Percentiles rank a stretch among this genome's conserved stretches.
phyloP scores from a whole-genome alignment of 2,797 vertebrate species.

The Melanotaenia parkinsoni region DNA sequence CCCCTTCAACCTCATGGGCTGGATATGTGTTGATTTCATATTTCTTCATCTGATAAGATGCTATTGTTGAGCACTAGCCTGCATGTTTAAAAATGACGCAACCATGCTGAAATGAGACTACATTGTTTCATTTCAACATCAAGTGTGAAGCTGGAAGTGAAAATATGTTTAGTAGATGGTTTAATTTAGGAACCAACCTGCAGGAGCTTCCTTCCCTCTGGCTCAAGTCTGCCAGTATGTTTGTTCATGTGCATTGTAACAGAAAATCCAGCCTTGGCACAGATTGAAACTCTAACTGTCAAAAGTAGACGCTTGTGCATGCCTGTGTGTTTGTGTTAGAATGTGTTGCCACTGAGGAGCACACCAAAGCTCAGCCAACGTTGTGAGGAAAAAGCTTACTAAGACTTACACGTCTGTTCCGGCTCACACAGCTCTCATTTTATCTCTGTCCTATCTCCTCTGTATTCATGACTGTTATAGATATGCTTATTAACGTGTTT shows the following conservation, averaged over 20 bases:
- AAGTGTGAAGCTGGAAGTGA: background rate
- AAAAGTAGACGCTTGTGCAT: conserved; percentile 14
- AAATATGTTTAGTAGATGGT: background rate
- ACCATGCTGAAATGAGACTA: too few species aligned
- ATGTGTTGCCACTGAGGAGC: conserved; percentile 19
- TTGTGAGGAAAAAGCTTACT: conserved; percentile 12
- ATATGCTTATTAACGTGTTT: conserved; percentile 73
- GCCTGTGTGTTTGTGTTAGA: conserved; percentile 8
- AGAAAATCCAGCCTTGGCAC: conserved; percentile 31
- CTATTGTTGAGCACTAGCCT: background rate
- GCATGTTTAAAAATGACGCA: background rate
- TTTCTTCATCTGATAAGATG: too few species aligned
- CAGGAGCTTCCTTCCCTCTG: conserved; percentile 6
- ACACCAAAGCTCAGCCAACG: conserved; percentile 21
- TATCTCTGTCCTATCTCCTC: conserved; percentile 53
- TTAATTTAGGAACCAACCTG: conserved; percentile 1
- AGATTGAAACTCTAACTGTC: conserved; percentile 18
- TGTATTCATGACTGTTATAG: conserved; percentile 43
- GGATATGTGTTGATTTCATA: background rate
- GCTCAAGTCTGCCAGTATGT: conserved; percentile 8
- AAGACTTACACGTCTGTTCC: conserved; percentile 28
- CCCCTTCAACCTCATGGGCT: background rate
- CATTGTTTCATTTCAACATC: background rate
- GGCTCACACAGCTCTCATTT: conserved; percentile 29
- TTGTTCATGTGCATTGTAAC: conserved; percentile 20